A percentile compares a stretch with the other conserved stretches of the same genome.
phyloP scores from a whole-genome alignment of 2,888 invertebrate species.

The Cryptocheilus praepositus region DNA sequence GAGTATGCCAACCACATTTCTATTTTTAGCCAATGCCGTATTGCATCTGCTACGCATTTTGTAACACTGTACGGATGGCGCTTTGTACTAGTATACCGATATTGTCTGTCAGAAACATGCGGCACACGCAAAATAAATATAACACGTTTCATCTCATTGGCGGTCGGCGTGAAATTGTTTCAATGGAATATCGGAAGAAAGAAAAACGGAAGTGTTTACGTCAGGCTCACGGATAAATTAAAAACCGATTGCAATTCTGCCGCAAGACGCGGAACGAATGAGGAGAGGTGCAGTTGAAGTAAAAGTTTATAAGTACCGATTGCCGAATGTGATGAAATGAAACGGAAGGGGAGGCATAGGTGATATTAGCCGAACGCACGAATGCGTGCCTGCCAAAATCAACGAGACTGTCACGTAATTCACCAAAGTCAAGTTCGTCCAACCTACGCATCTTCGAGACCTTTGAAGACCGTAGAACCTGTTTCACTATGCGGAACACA shows the following conservation, averaged over 20 bases:
- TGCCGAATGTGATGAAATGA: constrained; percentile 11
- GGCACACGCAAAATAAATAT: not conserved
- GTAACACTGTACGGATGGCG: not conserved
- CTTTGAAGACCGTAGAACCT: not conserved
- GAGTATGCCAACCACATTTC: constrained; percentile 18
- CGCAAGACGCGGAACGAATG: no score
- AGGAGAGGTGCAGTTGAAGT: no score
- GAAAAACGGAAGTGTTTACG: no score
- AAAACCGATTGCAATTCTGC: no score
- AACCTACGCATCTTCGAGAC: constrained; percentile 20
- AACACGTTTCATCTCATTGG: no score
- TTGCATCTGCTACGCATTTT: constrained; percentile 23
- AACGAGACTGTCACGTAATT: constrained; percentile 18
- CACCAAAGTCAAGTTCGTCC: constrained; percentile 30
- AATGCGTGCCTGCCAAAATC: constrained; percentile 24
- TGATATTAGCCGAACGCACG: not conserved
- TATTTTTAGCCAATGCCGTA: constrained; percentile 32
- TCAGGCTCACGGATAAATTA: no score
- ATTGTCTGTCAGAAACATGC: not conserved
- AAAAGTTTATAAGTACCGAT: no score
- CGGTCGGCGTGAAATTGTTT: no score
- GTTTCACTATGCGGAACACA: constrained; percentile 16
- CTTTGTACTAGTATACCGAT: not conserved
- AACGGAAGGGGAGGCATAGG: constrained; percentile 17
- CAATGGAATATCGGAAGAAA: no score